Conservation (phyloP, 2,113 vertebrate genomes). For the Brachypodius melanocephalos region DNA sequence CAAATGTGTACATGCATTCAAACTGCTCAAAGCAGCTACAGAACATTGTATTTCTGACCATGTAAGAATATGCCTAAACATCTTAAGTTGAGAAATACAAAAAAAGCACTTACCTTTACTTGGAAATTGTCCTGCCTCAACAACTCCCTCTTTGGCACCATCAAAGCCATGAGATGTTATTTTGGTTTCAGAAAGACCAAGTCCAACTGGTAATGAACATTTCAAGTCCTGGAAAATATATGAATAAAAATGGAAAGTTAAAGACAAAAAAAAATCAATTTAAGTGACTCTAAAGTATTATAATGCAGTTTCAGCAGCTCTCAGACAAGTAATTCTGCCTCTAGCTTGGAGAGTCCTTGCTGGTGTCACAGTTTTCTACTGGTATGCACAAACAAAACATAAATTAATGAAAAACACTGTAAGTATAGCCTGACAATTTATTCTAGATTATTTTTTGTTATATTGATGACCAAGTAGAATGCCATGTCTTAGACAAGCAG, state of each 20-base stretch:
- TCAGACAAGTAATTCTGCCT: background rate
- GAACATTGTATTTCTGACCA: background rate
- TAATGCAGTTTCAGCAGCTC: background rate
- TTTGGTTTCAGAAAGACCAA: conserved; percentile 84
- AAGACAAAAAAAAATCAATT: background rate
- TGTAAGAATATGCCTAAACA: background rate
- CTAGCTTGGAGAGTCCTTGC: background rate
- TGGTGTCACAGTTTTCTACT: background rate
- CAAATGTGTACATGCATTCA: background rate
- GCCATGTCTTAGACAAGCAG: background rate
- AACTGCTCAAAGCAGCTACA: background rate
- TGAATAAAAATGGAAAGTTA: conserved; percentile 60
- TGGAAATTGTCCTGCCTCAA: conserved; percentile 82
- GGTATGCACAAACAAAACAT: background rate
- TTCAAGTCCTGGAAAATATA: conserved; percentile 80
- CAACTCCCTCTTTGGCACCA: conserved; percentile 81
- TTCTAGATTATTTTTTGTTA: background rate
- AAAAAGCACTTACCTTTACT: conserved; percentile 68
- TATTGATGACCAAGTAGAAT: background rate
- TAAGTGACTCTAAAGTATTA: conserved; percentile 18
- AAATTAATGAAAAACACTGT: background rate
- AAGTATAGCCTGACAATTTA: background rate
- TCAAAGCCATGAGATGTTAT: conserved; percentile 81
- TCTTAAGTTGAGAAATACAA: background rate
- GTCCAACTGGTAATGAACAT: conserved; percentile 72